A percentile compares a stretch with the other conserved stretches of the same genome.
Conservation (phyloP, 2,113 vertebrate species). For the Prochilodus magdalenae region DNA sequence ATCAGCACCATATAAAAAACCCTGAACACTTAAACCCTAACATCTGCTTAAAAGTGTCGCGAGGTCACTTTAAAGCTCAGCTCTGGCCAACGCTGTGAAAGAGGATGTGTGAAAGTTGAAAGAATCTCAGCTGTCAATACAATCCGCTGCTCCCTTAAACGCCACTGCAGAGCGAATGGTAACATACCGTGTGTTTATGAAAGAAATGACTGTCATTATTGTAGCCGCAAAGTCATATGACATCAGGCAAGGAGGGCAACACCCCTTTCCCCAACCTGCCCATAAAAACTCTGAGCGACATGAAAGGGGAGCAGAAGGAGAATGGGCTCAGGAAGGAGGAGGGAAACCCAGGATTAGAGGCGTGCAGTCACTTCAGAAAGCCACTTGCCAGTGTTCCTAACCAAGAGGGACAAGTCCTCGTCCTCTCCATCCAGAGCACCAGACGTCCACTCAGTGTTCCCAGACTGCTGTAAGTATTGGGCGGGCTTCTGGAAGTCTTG, state of each 20-base stretch:
- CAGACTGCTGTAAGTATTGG: slow-evolving; percentile 58
- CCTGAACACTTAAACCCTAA: background rate
- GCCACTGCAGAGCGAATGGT: background rate
- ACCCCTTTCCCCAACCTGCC: slow-evolving; percentile 56
- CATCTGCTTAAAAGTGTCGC: background rate
- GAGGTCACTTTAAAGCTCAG: no score
- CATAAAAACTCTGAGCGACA: slow-evolving; percentile 53
- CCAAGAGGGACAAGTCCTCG: background rate
- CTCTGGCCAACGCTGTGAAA: background rate
- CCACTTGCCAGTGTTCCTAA: slow-evolving; percentile 9
- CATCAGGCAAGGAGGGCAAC: slow-evolving; percentile 45
- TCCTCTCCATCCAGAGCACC: background rate
- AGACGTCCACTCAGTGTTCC: slow-evolving; percentile 8
- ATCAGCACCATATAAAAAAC: background rate
- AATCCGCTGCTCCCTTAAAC: background rate
- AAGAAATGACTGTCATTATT: slow-evolving; percentile 52
- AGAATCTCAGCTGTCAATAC: background rate
- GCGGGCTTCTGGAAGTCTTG: slow-evolving; percentile 49
- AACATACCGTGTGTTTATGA: slow-evolving; percentile 7
- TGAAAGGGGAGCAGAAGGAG: slow-evolving; percentile 35
- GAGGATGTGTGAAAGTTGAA: slow-evolving; percentile 14
- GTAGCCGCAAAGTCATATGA: slow-evolving; percentile 49
- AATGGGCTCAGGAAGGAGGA: slow-evolving; percentile 34
- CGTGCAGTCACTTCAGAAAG: slow-evolving; percentile 20
- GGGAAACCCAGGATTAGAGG: slow-evolving; percentile 14